Percentiles rank a stretch among this genome's conserved stretches.
These are phyloP conservation scores for Rhimphoctona megacephalus DNA, from an alignment of 2,888 invertebrate genomes.

Conservation along the genomic window DNA sequence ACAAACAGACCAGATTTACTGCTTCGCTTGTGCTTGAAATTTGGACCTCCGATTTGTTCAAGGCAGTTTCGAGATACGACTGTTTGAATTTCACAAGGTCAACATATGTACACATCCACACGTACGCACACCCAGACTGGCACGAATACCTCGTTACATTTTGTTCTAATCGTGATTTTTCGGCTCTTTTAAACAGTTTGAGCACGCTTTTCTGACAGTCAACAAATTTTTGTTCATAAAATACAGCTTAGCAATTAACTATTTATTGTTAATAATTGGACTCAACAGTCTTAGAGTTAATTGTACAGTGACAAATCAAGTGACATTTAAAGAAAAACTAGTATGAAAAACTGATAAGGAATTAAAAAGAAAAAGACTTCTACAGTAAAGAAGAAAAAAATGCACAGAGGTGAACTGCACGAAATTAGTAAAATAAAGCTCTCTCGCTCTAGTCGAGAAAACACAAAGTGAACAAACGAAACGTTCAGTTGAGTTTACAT, in stretches of 20 bases:
- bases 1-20: neutral
- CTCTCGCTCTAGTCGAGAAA: neutral
- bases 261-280: neutral
- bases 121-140: neutral
- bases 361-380: neutral
- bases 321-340: neutral
- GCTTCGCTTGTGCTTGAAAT: neutral
- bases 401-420: neutral
- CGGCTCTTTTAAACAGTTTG: neutral
- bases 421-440: neutral
- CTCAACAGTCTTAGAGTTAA: neutral
- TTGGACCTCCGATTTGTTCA: neutral
- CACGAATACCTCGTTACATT: neutral
- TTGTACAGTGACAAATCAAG: neutral
- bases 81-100: neutral
- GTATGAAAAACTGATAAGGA: neutral
- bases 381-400: neutral
- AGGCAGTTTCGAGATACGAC: neutral
- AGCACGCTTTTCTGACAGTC: neutral
- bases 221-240: neutral
- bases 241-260: neutral
- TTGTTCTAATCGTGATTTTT: neutral
- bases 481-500: neutral
- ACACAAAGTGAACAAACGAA: slow-evolving; percentile 12
- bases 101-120: neutral